phyloP scores from a whole-genome alignment of 2,888 invertebrate genomes.

The Microctonus aethiopoides region DNA sequence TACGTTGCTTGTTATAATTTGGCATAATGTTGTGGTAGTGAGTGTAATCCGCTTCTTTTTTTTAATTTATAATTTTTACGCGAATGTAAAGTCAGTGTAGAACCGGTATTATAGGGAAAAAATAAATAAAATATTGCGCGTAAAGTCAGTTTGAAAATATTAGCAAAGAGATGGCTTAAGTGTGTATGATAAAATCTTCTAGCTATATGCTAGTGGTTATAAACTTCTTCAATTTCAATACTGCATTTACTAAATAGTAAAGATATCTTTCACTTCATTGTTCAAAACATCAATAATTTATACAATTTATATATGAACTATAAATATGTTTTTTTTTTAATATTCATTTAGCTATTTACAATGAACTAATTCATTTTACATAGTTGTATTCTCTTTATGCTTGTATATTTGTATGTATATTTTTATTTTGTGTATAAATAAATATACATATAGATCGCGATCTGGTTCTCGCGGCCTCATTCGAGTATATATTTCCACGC shows the following conservation, averaged over 20 bases:
- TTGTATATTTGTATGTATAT: background rate
- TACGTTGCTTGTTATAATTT: too few species aligned
- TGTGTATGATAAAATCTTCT: constrained; percentile 39
- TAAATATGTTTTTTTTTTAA: too few species aligned
- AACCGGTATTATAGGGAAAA: constrained; percentile 44
- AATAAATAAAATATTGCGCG: constrained; percentile 47
- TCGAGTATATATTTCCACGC: constrained; percentile 29
- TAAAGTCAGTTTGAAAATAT: constrained; percentile 45
- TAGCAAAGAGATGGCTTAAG: constrained; percentile 45
- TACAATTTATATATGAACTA: too few species aligned
- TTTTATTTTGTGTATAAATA: background rate
- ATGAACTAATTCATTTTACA: too few species aligned
- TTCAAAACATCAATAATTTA: too few species aligned
- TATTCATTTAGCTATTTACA: too few species aligned
- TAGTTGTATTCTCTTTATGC: background rate
- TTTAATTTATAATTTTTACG: background rate
- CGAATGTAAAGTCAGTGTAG: background rate
- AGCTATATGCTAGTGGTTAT: constrained; percentile 20
- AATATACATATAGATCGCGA: background rate
- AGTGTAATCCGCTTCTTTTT: too few species aligned
- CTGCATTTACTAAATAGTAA: background rate
- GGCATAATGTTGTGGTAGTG: background rate
- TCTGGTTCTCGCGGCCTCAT: background rate
- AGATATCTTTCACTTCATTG: background rate
- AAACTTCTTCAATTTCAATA: constrained; percentile 33